These are phyloP conservation scores for Thryonomys swinderianus DNA, from an alignment of 2,113 vertebrate species.

Conservation along the genomic window DNA sequence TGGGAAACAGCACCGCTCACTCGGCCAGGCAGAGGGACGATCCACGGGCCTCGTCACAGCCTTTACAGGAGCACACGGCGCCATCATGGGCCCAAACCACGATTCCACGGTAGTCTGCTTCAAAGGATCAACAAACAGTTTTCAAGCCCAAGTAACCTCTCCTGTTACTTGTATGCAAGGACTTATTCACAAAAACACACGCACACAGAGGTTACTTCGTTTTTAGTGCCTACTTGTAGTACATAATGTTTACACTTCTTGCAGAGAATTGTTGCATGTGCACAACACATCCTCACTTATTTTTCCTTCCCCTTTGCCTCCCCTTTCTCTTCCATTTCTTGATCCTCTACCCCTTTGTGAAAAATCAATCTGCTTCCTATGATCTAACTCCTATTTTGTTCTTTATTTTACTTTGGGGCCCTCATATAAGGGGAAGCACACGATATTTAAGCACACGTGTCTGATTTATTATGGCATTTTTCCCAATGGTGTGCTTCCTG, in stretches of 20 bases:
- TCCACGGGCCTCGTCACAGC: background rate
- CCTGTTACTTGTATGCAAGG: background rate
- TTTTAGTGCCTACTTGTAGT: background rate
- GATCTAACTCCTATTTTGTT: background rate
- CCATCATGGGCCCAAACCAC: rapidly evolving
- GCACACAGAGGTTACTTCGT: background rate
- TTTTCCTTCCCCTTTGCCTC: background rate
- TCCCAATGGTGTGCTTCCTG: rapidly evolving
- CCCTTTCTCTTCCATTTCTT: background rate
- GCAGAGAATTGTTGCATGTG: background rate
- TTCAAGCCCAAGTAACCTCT: background rate
- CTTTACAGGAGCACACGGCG: rapidly evolving
- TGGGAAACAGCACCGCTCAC: background rate
- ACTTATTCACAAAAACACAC: background rate
- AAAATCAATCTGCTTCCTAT: background rate
- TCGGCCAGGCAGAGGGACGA: rapidly evolving
- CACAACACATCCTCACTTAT: background rate
- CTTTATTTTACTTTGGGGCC: background rate
- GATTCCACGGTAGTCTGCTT: background rate
- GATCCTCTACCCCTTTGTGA: background rate
- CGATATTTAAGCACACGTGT: background rate
- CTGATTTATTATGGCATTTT: background rate
- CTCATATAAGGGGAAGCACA: background rate
- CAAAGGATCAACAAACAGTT: background rate
- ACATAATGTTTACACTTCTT: background rate